Conservation (phyloP, 2,888 invertebrate genomes). For the Meghimatium bilineatum region DNA sequence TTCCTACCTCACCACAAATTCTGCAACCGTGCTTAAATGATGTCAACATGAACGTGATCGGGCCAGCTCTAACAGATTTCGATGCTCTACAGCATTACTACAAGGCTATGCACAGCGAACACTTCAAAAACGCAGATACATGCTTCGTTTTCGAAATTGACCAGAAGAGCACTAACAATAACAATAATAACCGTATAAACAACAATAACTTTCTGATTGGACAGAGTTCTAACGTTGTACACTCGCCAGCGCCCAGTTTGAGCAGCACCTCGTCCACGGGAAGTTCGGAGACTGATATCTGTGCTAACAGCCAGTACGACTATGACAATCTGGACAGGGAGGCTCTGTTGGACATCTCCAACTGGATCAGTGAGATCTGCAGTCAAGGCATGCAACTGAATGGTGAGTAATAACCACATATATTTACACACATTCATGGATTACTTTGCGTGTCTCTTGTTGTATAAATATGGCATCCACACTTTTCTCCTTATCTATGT, state of each 20-base stretch:
- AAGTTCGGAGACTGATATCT: constrained; percentile 36
- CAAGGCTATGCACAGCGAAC: constrained; percentile 33
- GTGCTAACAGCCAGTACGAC: constrained; percentile 39
- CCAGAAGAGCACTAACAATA: constrained; percentile 8
- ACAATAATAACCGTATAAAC: neutral
- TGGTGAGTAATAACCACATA: constrained; percentile 39
- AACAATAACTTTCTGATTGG: neutral
- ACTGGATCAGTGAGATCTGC: constrained; percentile 54
- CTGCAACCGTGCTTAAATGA: constrained; percentile 25
- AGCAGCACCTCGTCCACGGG: constrained; percentile 41
- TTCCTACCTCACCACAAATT: constrained; percentile 16
- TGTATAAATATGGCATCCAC: no score
- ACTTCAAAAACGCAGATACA: constrained; percentile 21
- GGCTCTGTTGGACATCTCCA: constrained; percentile 51
- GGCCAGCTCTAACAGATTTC: neutral
- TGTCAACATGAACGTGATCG: constrained; percentile 45
- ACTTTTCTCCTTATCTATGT: no score
- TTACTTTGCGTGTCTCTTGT: neutral
- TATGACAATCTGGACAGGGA: constrained; percentile 44
- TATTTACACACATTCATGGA: neutral
- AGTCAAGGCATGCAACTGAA: constrained; percentile 40
- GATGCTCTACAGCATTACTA: constrained; percentile 33
- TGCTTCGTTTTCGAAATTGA: constrained; percentile 3
- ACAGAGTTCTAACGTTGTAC: constrained; percentile 7
- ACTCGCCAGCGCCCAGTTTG: constrained; percentile 50